Evolutionary conservation across 1,140 invertebrate species (phyloP).

Genomic region (Uloborus diversus): DNA sequence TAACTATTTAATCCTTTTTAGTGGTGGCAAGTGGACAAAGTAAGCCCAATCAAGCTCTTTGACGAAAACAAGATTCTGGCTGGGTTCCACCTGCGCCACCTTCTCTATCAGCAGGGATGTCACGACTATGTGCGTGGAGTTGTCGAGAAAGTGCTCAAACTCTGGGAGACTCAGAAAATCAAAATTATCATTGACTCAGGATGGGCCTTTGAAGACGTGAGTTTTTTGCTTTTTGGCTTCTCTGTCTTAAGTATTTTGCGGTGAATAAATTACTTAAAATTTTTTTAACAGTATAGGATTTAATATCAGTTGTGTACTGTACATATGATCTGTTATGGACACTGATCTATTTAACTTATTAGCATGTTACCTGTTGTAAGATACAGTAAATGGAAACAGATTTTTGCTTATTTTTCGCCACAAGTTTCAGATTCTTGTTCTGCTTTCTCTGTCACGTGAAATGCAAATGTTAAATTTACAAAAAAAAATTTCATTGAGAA

Average conservation of each 20-base stretch:
- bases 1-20: conserved; percentile 48
- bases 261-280: too few species aligned
- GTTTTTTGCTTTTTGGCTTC: neutral
- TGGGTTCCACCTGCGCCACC: conserved; percentile 83
- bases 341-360: too few species aligned
- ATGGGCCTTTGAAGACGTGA: conserved; percentile 77
- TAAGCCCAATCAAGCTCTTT: conserved; percentile 86
- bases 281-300: too few species aligned
- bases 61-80: conserved; percentile 87
- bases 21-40: conserved; percentile 95
- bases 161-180: conserved; percentile 81
- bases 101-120: conserved; percentile 82
- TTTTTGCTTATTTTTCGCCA: too few species aligned
- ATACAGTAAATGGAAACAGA: too few species aligned
- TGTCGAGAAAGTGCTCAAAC: conserved; percentile 76
- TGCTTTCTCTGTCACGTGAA: too few species aligned
- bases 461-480: too few species aligned
- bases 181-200: conserved; percentile 83
- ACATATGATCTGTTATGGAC: too few species aligned
- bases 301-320: too few species aligned
- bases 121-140: conserved; percentile 75
- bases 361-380: too few species aligned
- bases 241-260: neutral
- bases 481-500: too few species aligned
- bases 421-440: too few species aligned